phyloP scores from a whole-genome alignment of 2,888 invertebrate genomes.

The Chrysopilus asiliformis region DNA sequence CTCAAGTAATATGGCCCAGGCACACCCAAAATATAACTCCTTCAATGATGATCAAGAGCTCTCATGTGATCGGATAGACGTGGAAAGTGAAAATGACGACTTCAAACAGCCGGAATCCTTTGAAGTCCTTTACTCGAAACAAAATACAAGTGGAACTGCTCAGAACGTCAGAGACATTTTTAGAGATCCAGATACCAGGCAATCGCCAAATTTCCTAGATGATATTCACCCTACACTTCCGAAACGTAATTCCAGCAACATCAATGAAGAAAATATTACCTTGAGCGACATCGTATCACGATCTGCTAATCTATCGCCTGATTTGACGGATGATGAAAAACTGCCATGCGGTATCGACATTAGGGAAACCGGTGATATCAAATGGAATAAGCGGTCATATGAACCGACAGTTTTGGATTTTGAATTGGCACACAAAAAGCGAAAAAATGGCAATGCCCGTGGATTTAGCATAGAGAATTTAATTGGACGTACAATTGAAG shows the following conservation, averaged over 20 bases:
- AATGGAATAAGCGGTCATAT: slow-evolving; percentile 13
- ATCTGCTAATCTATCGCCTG: slow-evolving; percentile 8
- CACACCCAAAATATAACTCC: slow-evolving; percentile 4
- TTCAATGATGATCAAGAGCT: slow-evolving; percentile 26
- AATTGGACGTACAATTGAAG: slow-evolving; percentile 29
- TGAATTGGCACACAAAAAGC: slow-evolving; percentile 25
- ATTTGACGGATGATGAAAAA: slow-evolving; percentile 15
- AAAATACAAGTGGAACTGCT: slow-evolving; percentile 1
- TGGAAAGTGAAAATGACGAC: slow-evolving; percentile 33
- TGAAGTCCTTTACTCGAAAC: slow-evolving; percentile 22
- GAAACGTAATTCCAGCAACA: slow-evolving; percentile 1
- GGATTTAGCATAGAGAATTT: slow-evolving; percentile 36
- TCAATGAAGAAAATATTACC: slow-evolving; percentile 5
- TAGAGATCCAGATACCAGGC: background rate
- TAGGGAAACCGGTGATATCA: slow-evolving; percentile 14
- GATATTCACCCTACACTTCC: background rate
- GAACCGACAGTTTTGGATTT: slow-evolving; percentile 21
- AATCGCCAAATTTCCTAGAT: background rate
- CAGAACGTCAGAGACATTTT: background rate
- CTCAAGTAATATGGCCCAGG: background rate
- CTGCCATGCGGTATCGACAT: slow-evolving; percentile 22
- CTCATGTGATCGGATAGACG: slow-evolving; percentile 35
- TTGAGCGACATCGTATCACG: slow-evolving; percentile 4
- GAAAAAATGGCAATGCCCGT: slow-evolving; percentile 28
- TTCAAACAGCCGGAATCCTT: slow-evolving; percentile 33